These are phyloP conservation scores for Sweltsa coloradensis DNA, from an alignment of 1,140 invertebrate species.

Conservation along the genomic window DNA sequence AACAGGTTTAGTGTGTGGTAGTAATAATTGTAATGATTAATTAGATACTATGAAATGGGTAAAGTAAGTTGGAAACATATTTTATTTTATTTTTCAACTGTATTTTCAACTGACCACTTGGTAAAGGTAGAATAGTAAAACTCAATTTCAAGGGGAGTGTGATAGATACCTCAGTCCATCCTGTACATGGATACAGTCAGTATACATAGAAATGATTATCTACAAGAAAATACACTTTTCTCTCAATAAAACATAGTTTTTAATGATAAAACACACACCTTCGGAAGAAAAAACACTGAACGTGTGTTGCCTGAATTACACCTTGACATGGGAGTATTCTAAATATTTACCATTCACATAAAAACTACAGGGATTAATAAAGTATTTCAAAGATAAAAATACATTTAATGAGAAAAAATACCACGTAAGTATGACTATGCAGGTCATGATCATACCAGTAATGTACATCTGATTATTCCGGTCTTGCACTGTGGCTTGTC, in stretches of 20 bases:
- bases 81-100: slow-evolving; percentile 13
- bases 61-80: too few species aligned
- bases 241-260: slow-evolving; percentile 12
- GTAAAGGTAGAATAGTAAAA: slow-evolving; percentile 15
- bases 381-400: slow-evolving; percentile 22
- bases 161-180: slow-evolving; percentile 16
- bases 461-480: slow-evolving; percentile 18
- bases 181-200: slow-evolving; percentile 12
- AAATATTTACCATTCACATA: slow-evolving; percentile 1
- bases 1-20: too few species aligned
- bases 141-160: slow-evolving; percentile 8
- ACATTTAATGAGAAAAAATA: slow-evolving; percentile 22
- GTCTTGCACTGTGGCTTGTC: slow-evolving; percentile 20
- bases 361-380: slow-evolving; percentile 15
- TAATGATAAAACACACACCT: slow-evolving; percentile 10
- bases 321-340: slow-evolving; percentile 1
- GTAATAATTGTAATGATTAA: too few species aligned
- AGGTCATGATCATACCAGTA: slow-evolving; percentile 16
- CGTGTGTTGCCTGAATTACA: slow-evolving; percentile 4
- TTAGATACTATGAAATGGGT: too few species aligned
- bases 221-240: slow-evolving; percentile 13
- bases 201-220: slow-evolving; percentile 11
- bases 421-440: slow-evolving; percentile 21
- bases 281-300: slow-evolving; percentile 12
- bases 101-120: slow-evolving; percentile 17